Conservation (phyloP, 2,888 invertebrate genomes). For the Tipula vernalis region DNA sequence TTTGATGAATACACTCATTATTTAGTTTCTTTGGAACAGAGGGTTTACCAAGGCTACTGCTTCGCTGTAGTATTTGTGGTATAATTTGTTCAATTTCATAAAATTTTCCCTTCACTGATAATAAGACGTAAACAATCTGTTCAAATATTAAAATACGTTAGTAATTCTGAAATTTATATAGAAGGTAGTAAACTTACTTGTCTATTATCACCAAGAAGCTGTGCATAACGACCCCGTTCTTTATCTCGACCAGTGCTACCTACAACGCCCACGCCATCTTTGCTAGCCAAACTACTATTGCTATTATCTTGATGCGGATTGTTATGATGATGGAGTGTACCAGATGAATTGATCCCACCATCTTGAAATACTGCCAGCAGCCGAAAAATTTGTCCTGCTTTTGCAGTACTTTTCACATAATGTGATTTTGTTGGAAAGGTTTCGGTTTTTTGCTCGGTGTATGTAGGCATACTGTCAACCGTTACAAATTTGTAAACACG, state of each 20-base stretch:
- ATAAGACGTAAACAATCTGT: conserved; percentile 54
- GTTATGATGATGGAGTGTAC: conserved; percentile 23
- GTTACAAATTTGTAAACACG: conserved; percentile 42
- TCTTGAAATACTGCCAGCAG: conserved; percentile 65
- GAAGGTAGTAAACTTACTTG: conserved; percentile 28
- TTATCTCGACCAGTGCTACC: conserved; percentile 27
- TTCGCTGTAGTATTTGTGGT: conserved; percentile 30
- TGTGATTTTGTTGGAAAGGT: conserved; percentile 28
- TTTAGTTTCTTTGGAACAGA: conserved; percentile 26
- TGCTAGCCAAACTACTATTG: not conserved
- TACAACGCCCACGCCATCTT: not conserved
- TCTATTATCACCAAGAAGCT: conserved; percentile 58
- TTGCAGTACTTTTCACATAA: conserved; percentile 57
- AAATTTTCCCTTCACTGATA: conserved; percentile 62
- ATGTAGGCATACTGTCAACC: conserved; percentile 35
- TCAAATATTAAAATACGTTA: conserved; percentile 13
- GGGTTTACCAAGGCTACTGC: conserved; percentile 14
- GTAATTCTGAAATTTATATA: not conserved
- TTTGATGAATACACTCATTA: conserved; percentile 33
- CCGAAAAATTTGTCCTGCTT: conserved; percentile 58
- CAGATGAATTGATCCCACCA: conserved; percentile 29
- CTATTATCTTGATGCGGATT: not conserved
- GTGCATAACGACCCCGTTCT: conserved; percentile 51
- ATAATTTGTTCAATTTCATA: conserved; percentile 51
- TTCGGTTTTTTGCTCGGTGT: conserved; percentile 27